Evolutionary conservation across 2,888 invertebrate genomes (phyloP).

Genomic region (Drosophila bunnanda): DNA sequence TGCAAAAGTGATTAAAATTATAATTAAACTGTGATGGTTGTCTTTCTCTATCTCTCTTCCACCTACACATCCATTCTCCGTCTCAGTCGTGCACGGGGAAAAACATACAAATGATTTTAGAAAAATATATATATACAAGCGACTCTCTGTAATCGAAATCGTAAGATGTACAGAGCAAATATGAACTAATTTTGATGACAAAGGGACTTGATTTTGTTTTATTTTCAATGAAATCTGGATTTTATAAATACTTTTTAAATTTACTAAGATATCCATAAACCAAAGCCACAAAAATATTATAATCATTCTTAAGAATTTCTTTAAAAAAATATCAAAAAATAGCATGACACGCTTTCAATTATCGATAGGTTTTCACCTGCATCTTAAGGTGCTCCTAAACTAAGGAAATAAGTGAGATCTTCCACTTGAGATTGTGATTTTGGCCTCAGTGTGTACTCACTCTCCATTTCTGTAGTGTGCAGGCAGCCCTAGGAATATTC

Average conservation of each 20-base stretch:
- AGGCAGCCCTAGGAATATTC: constrained; percentile 57
- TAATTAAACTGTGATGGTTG: constrained; percentile 78
- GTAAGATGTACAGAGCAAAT: neutral
- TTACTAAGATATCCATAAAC: no score
- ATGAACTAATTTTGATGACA: neutral
- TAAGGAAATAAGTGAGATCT: neutral
- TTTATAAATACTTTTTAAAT: no score
- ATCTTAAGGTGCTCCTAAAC: no score
- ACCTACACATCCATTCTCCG: neutral
- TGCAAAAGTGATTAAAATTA: constrained; percentile 79
- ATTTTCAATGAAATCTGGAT: neutral
- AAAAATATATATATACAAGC: neutral
- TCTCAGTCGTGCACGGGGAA: constrained; percentile 13
- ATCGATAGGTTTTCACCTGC: neutral
- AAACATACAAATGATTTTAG: neutral
- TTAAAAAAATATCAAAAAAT: neutral
- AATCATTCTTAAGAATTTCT: no score
- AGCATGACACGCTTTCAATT: no score
- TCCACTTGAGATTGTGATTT: constrained; percentile 1
- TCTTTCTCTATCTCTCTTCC: constrained; percentile 13
- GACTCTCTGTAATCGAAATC: neutral
- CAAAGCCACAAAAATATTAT: no score
- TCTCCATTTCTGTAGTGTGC: neutral
- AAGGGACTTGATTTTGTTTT: neutral
- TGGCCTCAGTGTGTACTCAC: neutral